Evolutionary conservation across 2,888 invertebrate genomes (phyloP).

Genomic region (Macropis europaea): DNA sequence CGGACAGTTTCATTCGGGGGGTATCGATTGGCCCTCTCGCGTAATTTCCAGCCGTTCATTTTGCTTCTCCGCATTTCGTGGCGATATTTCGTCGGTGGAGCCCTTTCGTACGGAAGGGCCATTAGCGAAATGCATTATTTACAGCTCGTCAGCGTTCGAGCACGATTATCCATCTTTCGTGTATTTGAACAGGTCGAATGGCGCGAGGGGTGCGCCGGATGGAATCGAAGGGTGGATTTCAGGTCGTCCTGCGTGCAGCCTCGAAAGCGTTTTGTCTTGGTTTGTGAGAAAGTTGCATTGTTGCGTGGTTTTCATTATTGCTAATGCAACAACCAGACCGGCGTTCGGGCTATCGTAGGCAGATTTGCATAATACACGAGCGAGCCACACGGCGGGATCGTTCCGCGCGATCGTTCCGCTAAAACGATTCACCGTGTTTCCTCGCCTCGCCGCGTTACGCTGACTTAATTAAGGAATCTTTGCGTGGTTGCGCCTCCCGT

Average conservation of each 20-base stretch:
- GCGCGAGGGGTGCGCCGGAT: not conserved
- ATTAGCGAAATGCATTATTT: constrained; percentile 17
- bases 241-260: too few relatives aligned
- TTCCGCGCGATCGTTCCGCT: constrained; percentile 17
- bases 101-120: not conserved
- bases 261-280: too few relatives aligned
- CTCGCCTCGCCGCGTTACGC: constrained; percentile 5
- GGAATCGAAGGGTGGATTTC: not conserved
- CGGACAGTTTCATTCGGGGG: not conserved
- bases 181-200: not conserved
- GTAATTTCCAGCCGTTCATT: not conserved
- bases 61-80: not conserved
- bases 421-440: constrained; percentile 24
- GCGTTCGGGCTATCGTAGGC: constrained; percentile 28
- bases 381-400: constrained; percentile 7
- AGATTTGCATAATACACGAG: constrained; percentile 57
- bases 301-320: constrained; percentile 30
- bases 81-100: not conserved
- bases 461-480: constrained; percentile 9
- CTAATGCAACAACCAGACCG: constrained; percentile 48
- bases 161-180: not conserved
- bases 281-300: constrained; percentile 3
- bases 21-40: not conserved
- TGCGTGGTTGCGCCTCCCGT: not conserved
- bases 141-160: constrained; percentile 9